Evolutionary conservation across 2,888 invertebrate genomes (phyloP).

Genomic region (Apoderus coryli): DNA sequence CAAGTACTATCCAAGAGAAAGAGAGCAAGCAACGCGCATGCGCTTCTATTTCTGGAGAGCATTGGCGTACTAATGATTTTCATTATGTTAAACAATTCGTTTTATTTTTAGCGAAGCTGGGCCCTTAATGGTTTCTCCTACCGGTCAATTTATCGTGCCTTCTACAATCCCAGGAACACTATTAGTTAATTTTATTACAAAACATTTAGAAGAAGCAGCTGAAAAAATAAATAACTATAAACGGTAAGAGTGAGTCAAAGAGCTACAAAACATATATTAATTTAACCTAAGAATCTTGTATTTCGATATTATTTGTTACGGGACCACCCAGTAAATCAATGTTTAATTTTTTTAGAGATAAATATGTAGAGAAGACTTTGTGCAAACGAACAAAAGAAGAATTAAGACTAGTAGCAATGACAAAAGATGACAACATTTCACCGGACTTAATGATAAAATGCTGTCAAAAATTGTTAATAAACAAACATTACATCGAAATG

Average conservation of each 20-base stretch:
- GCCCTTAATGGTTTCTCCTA: constrained; percentile 84
- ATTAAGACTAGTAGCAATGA: constrained; percentile 55
- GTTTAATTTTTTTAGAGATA: constrained; percentile 48
- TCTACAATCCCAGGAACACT: constrained; percentile 81
- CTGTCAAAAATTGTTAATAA: constrained; percentile 52
- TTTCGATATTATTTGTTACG: no score
- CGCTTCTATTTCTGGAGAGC: no score
- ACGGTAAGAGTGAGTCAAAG: no score
- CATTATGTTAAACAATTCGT: no score
- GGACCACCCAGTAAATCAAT: no score
- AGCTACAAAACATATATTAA: no score
- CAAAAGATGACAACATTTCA: constrained; percentile 83
- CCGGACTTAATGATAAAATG: constrained; percentile 82
- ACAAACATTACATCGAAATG: constrained; percentile 33
- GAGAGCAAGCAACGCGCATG: no score
- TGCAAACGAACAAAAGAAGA: constrained; percentile 49
- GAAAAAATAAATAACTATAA: constrained; percentile 58
- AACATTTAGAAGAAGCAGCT: constrained; percentile 61
- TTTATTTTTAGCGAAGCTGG: constrained; percentile 73
- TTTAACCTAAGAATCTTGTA: no score
- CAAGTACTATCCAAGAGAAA: no score
- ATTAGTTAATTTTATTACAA: constrained; percentile 68
- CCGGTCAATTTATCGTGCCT: constrained; percentile 86
- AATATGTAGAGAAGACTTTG: constrained; percentile 64
- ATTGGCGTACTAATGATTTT: no score